Evolutionary conservation across 2,113 vertebrate species (phyloP), one percentile per base, ranked within the genome.

Genomic region (Lethenteron camtschaticum): DNA sequence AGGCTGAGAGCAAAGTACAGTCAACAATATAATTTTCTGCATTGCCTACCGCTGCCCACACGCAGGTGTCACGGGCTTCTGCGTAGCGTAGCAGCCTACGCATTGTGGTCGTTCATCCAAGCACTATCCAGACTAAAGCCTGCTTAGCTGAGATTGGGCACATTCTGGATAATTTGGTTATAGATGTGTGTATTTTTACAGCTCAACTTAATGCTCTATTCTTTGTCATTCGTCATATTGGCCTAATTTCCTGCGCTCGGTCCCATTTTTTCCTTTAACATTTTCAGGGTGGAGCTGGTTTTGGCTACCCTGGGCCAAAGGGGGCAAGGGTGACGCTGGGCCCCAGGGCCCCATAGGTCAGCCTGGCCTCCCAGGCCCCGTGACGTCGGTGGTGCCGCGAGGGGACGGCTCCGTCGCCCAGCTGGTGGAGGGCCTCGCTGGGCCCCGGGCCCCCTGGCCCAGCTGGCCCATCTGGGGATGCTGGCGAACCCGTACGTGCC

Each of bases 261-360:
- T 71, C 10, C 69, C 56, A 10, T 24, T 68, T n/a, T n/a, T 66
- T 41, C 18, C 18, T 8, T 66, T 66, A n/a, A n/a, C 14, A 9
- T 76, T 57, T 70, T 12, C 56, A 95, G 90, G 88, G 83, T 75
- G 83, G 70, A 0, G 81, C 84, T 68, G 87, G 88, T 1, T 86
- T 87, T 77, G 84, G 85, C 9, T 86, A 85, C 69, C 83, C 82
- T 41, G 87, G 85, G 60, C 74, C 77, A 1, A 83, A 85, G 73
- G 82, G 11, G 82, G 83, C 68, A 92, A 95, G 73, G 89, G 87
- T 10, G 88, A 95, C 1, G 78, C 79, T 0, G 90, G 89, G 0
- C 68, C 55, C 1, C 55, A 68, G 3, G 85, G 86, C 0, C 75
- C 71, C 1, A 75, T 81, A 0, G 86, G 86, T 1, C 80, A 78